phyloP scores from a whole-genome alignment of 1,140 invertebrate genomes.

The Drosophila micromelanica region DNA sequence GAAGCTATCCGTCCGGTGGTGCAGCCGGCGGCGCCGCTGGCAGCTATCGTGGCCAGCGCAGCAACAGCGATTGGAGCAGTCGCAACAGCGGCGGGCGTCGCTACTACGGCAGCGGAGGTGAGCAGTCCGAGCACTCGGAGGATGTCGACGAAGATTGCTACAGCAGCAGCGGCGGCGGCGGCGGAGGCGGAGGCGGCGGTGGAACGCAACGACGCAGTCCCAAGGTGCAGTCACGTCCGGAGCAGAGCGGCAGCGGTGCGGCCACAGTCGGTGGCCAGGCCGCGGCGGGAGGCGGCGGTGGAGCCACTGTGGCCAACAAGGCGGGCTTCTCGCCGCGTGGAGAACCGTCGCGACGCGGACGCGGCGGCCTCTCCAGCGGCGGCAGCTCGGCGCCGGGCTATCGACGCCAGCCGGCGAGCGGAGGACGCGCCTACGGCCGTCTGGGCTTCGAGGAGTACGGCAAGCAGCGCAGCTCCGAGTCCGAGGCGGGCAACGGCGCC shows the following conservation, averaged over 20 bases:
- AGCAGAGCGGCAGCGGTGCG: slow-evolving; percentile 34
- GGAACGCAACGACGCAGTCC: slow-evolving; percentile 62
- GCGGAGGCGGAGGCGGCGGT: slow-evolving; percentile 26
- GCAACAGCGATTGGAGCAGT: slow-evolving; percentile 65
- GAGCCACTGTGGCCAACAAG: slow-evolving; percentile 48
- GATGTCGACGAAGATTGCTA: slow-evolving; percentile 78
- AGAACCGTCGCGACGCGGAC: slow-evolving; percentile 91
- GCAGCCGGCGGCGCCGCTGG: slow-evolving; percentile 70
- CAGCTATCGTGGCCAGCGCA: slow-evolving; percentile 66
- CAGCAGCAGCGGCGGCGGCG: slow-evolving; percentile 50
- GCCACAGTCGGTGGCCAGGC: slow-evolving; percentile 18
- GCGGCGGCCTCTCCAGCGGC: slow-evolving; percentile 85
- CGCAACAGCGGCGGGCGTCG: slow-evolving; percentile 54
- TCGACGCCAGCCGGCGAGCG: slow-evolving; percentile 69
- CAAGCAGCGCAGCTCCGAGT: slow-evolving; percentile 83
- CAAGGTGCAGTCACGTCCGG: slow-evolving; percentile 57
- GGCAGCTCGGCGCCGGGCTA: slow-evolving; percentile 69
- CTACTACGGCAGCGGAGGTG: slow-evolving; percentile 65
- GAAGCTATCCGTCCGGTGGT: slow-evolving; percentile 52
- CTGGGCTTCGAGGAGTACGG: slow-evolving; percentile 85
- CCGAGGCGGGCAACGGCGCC: slow-evolving; percentile 39
- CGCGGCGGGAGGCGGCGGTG: slow-evolving; percentile 24
- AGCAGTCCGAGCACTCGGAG: slow-evolving; percentile 78
- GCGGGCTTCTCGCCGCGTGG: slow-evolving; percentile 90
- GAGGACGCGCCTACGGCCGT: slow-evolving; percentile 85